phyloP scores from a whole-genome alignment of 92 coral and sea anemone species.

The Virgularia gustaviana region DNA sequence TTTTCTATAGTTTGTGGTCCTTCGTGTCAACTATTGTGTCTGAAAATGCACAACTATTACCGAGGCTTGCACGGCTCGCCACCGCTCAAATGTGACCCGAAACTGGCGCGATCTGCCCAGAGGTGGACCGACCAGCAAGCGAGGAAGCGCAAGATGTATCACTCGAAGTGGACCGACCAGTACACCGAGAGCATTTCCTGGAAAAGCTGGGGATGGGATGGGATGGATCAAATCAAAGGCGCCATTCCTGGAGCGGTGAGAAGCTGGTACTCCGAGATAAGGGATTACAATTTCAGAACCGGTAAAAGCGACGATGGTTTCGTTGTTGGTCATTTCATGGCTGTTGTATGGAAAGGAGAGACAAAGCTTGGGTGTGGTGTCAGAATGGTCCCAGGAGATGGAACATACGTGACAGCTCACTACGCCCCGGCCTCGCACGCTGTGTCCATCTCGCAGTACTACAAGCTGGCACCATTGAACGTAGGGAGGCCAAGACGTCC shows the following conservation, averaged over 20 bases:
- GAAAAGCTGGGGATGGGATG: slow-evolving; percentile 63
- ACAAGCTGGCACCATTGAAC: slow-evolving; percentile 34
- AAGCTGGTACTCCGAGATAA: slow-evolving; percentile 59
- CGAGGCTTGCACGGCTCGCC: slow-evolving; percentile 39
- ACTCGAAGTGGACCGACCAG: slow-evolving; percentile 50
- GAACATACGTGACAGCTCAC: slow-evolving; percentile 56
- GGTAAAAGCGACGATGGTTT: slow-evolving; percentile 48
- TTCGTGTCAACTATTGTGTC: slow-evolving; percentile 37
- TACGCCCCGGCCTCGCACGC: slow-evolving; percentile 57
- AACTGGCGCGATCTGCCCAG: slow-evolving; percentile 42
- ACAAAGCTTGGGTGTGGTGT: slow-evolving; percentile 52
- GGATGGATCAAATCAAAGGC: slow-evolving; percentile 58
- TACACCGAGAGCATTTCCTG: slow-evolving; percentile 60
- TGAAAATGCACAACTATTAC: slow-evolving; percentile 39
- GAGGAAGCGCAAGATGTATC: slow-evolving; percentile 37
- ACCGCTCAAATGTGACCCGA: slow-evolving; percentile 44
- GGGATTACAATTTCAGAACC: slow-evolving; percentile 49
- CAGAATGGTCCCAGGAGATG: slow-evolving; percentile 45
- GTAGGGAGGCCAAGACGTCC: slow-evolving; percentile 38
- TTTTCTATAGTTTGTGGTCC: too few relatives aligned
- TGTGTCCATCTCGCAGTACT: slow-evolving; percentile 1
- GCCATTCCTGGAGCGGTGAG: slow-evolving; percentile 63
- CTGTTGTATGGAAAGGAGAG: slow-evolving; percentile 57
- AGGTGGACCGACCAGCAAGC: slow-evolving; percentile 44
- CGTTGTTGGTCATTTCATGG: slow-evolving; percentile 56